These are phyloP conservation scores for Anthopleura sola DNA, from an alignment of 64 coral and sea anemone genomes.

Conservation along the genomic window DNA sequence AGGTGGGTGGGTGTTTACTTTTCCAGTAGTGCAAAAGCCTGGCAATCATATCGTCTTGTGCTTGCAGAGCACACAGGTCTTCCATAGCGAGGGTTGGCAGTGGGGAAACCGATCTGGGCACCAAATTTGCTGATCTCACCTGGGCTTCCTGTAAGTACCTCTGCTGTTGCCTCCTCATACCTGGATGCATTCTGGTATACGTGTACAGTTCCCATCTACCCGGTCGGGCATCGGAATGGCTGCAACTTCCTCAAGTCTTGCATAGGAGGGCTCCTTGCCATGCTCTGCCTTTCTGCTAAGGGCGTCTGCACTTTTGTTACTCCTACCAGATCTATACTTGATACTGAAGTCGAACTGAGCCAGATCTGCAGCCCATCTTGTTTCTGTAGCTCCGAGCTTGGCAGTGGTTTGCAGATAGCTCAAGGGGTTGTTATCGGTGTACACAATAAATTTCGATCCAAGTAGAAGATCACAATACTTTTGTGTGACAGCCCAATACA, in stretches of 20 bases:
- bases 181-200: not conserved
- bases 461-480: conserved; percentile 33
- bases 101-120: not conserved
- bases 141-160: not conserved
- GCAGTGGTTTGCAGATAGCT: conserved; percentile 40
- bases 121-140: too few relatives aligned
- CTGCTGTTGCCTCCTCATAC: not conserved
- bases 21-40: conserved; percentile 2
- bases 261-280: conserved; percentile 21
- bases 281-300: conserved; percentile 31
- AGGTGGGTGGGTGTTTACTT: not conserved
- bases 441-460: conserved; percentile 15
- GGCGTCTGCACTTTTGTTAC: conserved; percentile 33
- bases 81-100: not conserved
- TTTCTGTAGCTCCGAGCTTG: conserved; percentile 39
- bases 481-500: conserved; percentile 44
- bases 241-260: conserved; percentile 23
- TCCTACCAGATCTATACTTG: conserved; percentile 30
- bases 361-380: conserved; percentile 29
- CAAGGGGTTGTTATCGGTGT: conserved; percentile 26
- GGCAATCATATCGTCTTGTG: not conserved
- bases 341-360: conserved; percentile 43
- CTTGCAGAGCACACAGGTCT: not conserved
- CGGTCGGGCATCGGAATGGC: not conserved
- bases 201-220: not conserved